Evolutionary conservation across 2,888 invertebrate species (phyloP).

Genomic region (Panzeria rudis): DNA sequence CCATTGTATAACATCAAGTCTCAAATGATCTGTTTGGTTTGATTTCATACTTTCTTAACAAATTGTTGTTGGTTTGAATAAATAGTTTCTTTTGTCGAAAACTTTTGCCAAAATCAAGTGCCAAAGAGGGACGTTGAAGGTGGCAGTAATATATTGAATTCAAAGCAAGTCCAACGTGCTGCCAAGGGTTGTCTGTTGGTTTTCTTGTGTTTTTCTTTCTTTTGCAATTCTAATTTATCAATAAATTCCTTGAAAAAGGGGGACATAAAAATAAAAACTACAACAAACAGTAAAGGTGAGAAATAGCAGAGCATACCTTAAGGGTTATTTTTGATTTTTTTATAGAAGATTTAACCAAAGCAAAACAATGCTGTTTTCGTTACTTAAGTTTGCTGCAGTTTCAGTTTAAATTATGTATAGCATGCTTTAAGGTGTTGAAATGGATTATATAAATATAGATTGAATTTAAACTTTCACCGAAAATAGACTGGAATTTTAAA

Average conservation of each 20-base stretch:
- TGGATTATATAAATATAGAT: conserved; percentile 46
- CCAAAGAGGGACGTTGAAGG: background rate
- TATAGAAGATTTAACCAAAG: background rate
- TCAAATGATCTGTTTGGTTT: background rate
- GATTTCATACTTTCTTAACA: background rate
- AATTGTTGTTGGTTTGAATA: background rate
- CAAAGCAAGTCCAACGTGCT: background rate
- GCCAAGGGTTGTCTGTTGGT: background rate
- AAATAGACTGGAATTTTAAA: background rate
- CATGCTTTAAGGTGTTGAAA: conserved; percentile 41
- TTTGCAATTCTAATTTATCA: conserved; percentile 47
- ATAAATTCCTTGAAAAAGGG: conserved; percentile 8
- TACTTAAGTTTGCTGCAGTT: background rate
- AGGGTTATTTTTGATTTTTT: conserved; percentile 5
- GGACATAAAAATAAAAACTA: background rate
- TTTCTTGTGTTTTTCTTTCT: background rate
- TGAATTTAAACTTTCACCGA: background rate
- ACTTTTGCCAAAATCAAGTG: background rate
- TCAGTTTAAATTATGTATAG: conserved; percentile 36
- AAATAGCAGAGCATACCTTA: conserved; percentile 38
- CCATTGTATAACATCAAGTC: background rate
- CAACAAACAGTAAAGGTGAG: conserved; percentile 17
- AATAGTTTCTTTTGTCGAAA: background rate
- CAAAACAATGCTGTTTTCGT: background rate
- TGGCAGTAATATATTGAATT: background rate